Evolutionary conservation across 2,888 invertebrate genomes (phyloP).

Genomic region (Apodemia duryi): DNA sequence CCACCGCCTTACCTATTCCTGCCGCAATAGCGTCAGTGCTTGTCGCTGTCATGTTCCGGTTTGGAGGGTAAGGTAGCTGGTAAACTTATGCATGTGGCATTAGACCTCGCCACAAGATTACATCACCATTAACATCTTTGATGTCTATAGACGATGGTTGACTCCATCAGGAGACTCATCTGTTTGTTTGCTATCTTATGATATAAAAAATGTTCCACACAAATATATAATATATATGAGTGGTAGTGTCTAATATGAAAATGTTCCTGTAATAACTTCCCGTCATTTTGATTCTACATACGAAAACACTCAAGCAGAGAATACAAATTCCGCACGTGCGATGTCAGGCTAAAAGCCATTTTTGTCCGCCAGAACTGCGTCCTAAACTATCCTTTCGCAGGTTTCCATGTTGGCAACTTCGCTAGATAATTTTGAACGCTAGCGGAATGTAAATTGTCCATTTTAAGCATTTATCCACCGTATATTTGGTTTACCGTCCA

Average conservation of each 20-base stretch:
- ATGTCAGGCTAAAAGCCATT: conserved; percentile 44
- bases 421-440: conserved; percentile 45
- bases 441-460: conserved; percentile 47
- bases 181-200: too few species aligned
- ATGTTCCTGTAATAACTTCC: conserved; percentile 24
- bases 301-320: conserved; percentile 27
- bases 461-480: conserved; percentile 26
- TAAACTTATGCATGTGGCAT: too few species aligned
- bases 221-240: too few species aligned
- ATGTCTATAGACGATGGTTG: too few species aligned
- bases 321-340: conserved; percentile 37
- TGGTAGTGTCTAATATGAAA: background rate
- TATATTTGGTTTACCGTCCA: conserved; percentile 26
- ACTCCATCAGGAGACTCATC: too few species aligned
- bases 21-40: too few species aligned
- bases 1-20: too few species aligned
- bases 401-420: conserved; percentile 47
- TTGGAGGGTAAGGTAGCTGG: too few species aligned
- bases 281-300: conserved; percentile 28
- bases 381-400: conserved; percentile 47
- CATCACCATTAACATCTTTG: too few species aligned
- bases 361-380: conserved; percentile 42
- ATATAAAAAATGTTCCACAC: too few species aligned
- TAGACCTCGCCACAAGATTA: too few species aligned
- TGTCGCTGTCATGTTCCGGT: too few species aligned